Evolutionary conservation across 2,797 vertebrate species (phyloP).

Genomic region (Corythornis leucogaster): DNA sequence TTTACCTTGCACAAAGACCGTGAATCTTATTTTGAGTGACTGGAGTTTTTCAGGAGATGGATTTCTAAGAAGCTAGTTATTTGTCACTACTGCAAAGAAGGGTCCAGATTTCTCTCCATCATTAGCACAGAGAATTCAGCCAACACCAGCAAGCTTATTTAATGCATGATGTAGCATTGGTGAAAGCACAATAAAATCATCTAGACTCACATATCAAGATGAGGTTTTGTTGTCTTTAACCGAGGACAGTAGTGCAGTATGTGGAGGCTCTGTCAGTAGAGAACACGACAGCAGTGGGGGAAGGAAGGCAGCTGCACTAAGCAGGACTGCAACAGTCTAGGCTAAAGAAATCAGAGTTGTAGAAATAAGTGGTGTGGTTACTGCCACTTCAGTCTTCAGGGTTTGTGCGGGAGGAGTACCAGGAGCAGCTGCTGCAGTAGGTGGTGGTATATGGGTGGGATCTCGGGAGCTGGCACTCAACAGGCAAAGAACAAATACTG

Average conservation of each 20-base stretch:
- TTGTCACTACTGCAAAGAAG: not conserved
- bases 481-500: not conserved
- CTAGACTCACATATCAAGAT: not conserved
- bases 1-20: not conserved
- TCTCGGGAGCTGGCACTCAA: not conserved
- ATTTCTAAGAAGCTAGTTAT: not conserved
- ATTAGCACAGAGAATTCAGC: not conserved
- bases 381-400: not conserved
- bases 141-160: not conserved
- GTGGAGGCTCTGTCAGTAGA: not conserved
- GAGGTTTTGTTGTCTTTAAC: not conserved
- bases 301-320: not conserved
- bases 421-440: not conserved
- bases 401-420: not conserved
- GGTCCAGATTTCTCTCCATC: not conserved
- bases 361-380: not conserved
- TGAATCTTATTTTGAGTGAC: not conserved
- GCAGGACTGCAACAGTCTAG: not conserved
- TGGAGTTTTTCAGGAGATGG: not conserved
- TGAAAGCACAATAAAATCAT: not conserved
- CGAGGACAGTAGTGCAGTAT: not conserved
- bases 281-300: rapidly evolving
- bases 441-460: not conserved
- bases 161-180: not conserved
- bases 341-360: not conserved